These are phyloP conservation scores for Eidolon dupreanum DNA, from an alignment of 2,797 vertebrate genomes.

Conservation along the genomic window DNA sequence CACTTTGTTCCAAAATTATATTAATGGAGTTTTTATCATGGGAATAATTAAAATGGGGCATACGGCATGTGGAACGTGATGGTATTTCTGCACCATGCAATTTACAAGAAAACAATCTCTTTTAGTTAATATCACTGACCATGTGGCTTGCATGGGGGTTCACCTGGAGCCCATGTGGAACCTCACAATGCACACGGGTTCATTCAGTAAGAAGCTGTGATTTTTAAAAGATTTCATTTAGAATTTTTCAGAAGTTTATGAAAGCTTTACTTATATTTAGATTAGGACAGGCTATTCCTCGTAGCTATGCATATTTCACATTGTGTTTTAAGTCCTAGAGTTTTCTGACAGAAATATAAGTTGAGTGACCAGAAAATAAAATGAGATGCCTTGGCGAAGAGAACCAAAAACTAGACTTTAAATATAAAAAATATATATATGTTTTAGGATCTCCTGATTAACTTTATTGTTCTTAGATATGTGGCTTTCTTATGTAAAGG, in stretches of 20 bases:
- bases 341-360: not conserved
- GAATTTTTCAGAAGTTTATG: conserved; percentile 64
- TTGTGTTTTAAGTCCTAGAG: not conserved
- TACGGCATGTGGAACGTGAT: conserved; percentile 50
- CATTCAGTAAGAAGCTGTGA: conserved; percentile 76
- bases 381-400: not conserved
- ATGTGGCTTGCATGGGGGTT: conserved; percentile 8
- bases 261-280: conserved; percentile 55
- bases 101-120: conserved; percentile 71
- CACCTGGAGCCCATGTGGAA: conserved; percentile 65
- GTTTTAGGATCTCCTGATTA: not conserved
- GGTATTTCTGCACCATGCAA: conserved; percentile 30
- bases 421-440: not conserved
- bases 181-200: conserved; percentile 50
- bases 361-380: not conserved
- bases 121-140: conserved; percentile 68
- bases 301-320: conserved; percentile 16
- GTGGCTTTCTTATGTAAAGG: not conserved
- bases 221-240: conserved; percentile 69
- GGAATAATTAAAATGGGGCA: conserved; percentile 77
- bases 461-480: not conserved
- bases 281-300: conserved; percentile 9
- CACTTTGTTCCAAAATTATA: conserved; percentile 71
- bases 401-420: not conserved
- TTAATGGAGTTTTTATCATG: conserved; percentile 73